Evolutionary conservation across 2,888 invertebrate genomes (phyloP).

Genomic region (Eupelmus urozonus): DNA sequence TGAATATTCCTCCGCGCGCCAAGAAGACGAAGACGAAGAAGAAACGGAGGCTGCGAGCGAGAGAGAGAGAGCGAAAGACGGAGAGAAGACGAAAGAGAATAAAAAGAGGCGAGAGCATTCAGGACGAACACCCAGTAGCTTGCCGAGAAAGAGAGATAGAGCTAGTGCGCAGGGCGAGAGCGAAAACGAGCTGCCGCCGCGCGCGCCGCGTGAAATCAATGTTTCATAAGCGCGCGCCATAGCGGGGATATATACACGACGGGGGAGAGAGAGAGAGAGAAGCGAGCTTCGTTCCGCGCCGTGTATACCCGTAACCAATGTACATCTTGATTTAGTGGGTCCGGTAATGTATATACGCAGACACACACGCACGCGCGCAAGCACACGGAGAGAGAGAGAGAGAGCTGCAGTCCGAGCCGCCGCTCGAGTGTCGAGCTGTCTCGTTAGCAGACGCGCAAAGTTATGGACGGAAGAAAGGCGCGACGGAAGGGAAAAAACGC

Average conservation of each 20-base stretch:
- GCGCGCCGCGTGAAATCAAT: constrained; percentile 76
- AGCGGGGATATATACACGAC: background rate
- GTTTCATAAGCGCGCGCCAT: constrained; percentile 73
- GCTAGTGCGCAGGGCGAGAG: constrained; percentile 26
- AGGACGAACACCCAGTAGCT: constrained; percentile 55
- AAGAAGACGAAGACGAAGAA: constrained; percentile 11
- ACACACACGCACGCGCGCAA: no score
- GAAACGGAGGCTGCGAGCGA: background rate
- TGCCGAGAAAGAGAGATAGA: no score
- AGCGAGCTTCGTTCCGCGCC: background rate
- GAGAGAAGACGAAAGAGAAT: constrained; percentile 10
- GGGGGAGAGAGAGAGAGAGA: constrained; percentile 10
- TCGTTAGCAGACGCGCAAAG: constrained; percentile 70
- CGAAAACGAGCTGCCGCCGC: constrained; percentile 66
- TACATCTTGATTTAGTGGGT: constrained; percentile 77
- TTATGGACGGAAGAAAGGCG: constrained; percentile 39
- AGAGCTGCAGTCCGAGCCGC: constrained; percentile 30
- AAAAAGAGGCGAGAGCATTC: constrained; percentile 45
- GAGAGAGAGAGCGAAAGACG: background rate
- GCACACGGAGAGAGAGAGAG: constrained; percentile 1
- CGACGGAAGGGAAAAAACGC: constrained; percentile 56
- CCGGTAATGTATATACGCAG: constrained; percentile 67
- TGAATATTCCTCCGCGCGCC: constrained; percentile 52
- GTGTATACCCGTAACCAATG: constrained; percentile 73
- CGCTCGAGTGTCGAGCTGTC: constrained; percentile 72